Evolutionary conservation across 2,797 vertebrate genomes (phyloP).

Genomic region (Coranthus polyacanthus): DNA sequence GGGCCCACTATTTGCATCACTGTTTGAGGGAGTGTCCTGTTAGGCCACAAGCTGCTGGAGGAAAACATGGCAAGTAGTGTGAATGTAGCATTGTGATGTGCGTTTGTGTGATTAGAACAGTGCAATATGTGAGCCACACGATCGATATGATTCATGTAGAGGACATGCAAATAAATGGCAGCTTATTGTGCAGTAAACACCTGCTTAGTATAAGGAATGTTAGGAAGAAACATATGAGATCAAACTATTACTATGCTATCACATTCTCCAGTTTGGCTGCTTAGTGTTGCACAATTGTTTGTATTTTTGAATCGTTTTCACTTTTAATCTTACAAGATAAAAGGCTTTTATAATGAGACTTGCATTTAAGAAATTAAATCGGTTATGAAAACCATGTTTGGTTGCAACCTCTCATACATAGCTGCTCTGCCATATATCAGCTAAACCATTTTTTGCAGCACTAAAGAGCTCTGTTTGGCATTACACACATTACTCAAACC

Average conservation of each 20-base stretch:
- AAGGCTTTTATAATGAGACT: neutral
- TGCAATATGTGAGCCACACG: neutral
- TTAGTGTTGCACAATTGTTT: neutral
- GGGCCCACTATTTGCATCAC: slow-evolving; percentile 70
- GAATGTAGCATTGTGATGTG: slow-evolving; percentile 44
- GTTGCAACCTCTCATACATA: neutral
- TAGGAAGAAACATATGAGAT: too few relatives aligned
- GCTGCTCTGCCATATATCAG: neutral
- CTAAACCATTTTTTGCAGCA: slow-evolving; percentile 6
- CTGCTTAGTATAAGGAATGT: too few relatives aligned
- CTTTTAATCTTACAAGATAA: neutral
- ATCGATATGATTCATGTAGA: neutral
- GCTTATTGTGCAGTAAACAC: too few relatives aligned
- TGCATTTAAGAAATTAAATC: neutral
- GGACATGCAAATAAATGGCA: too few relatives aligned
- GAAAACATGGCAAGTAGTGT: slow-evolving; percentile 48
- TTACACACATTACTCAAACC: slow-evolving; percentile 53
- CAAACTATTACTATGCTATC: neutral
- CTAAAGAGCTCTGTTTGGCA: slow-evolving; percentile 41
- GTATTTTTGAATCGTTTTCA: neutral
- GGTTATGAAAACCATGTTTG: neutral
- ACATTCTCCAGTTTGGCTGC: too few relatives aligned
- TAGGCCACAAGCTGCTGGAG: slow-evolving; percentile 71
- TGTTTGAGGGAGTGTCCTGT: slow-evolving; percentile 62
- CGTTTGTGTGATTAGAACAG: slow-evolving; percentile 1